Percentiles rank a stretch among this genome's conserved stretches.
Evolutionary conservation across 2,113 vertebrate species (phyloP).

Genomic region (Tychaedon coryphoeus): DNA sequence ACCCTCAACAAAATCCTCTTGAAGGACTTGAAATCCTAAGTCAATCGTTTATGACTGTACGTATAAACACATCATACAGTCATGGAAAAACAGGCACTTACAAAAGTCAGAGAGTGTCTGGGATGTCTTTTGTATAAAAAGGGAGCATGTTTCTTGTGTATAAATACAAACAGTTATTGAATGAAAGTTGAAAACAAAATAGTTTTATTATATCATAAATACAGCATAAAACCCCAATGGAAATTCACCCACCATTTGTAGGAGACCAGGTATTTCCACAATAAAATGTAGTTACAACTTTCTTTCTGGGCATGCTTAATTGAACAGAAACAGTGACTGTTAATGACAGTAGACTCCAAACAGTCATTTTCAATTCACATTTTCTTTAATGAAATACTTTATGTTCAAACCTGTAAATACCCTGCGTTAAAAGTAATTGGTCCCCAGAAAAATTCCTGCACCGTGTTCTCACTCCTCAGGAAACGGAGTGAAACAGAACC

Average conservation of each 20-base stretch:
- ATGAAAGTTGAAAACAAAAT: slow-evolving; percentile 65
- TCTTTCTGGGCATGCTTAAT: slow-evolving; percentile 34
- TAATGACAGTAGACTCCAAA: slow-evolving; percentile 59
- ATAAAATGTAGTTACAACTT: slow-evolving; percentile 40
- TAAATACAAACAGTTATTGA: slow-evolving; percentile 68
- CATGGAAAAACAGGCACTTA: slow-evolving; percentile 67
- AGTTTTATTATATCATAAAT: slow-evolving; percentile 69
- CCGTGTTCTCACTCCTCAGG: not conserved
- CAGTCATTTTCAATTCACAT: slow-evolving; percentile 53
- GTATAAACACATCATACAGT: slow-evolving; percentile 63
- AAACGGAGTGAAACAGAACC: not conserved
- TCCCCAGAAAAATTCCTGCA: slow-evolving; percentile 1
- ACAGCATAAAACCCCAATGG: slow-evolving; percentile 9
- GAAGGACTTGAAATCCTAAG: slow-evolving; percentile 54
- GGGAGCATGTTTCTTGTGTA: slow-evolving; percentile 20
- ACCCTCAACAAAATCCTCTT: not conserved
- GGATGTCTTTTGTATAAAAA: slow-evolving; percentile 34
- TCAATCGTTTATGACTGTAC: slow-evolving; percentile 17
- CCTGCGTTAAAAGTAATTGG: slow-evolving; percentile 38
- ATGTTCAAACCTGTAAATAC: slow-evolving; percentile 40
- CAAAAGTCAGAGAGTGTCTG: slow-evolving; percentile 54
- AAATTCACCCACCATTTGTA: slow-evolving; percentile 57
- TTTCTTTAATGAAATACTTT: slow-evolving; percentile 47
- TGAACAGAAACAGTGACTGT: slow-evolving; percentile 56
- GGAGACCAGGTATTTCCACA: slow-evolving; percentile 48